Conservation (phyloP, 1,140 invertebrate species). For the Anoplolepis gracilipes region DNA sequence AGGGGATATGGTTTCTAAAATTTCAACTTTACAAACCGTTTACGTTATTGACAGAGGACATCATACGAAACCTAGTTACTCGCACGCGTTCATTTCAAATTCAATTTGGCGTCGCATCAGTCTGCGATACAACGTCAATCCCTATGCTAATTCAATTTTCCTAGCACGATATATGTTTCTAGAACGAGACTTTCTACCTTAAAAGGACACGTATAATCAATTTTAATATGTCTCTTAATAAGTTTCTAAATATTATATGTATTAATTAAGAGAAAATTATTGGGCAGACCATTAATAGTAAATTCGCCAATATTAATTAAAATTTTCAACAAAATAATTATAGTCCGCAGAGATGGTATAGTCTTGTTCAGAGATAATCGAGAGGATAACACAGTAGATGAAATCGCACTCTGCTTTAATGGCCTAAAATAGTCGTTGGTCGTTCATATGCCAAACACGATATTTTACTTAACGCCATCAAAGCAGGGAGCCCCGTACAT, state of each 20-base stretch:
- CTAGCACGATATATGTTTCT: conserved; percentile 27
- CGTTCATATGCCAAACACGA: conserved; percentile 83
- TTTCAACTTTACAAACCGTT: conserved; percentile 43
- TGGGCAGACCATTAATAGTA: not conserved
- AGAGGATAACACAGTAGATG: not conserved
- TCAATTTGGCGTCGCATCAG: conserved; percentile 69
- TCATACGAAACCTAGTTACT: conserved; percentile 34
- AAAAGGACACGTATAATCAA: not conserved
- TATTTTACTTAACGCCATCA: conserved; percentile 82
- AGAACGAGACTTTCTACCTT: conserved; percentile 48
- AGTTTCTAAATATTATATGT: not conserved
- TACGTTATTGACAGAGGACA: conserved; percentile 47
- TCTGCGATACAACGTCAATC: conserved; percentile 66
- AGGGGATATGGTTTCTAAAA: conserved; percentile 5
- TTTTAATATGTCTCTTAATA: not conserved
- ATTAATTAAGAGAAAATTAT: conserved; percentile 22
- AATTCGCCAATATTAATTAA: not conserved
- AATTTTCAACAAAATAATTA: not conserved
- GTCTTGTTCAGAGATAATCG: not conserved
- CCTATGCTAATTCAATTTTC: conserved; percentile 67
- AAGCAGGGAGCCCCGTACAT: conserved; percentile 29
- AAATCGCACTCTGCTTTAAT: conserved; percentile 29
- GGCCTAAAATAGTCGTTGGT: conserved; percentile 28
- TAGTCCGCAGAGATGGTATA: not conserved
- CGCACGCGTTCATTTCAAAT: conserved; percentile 63